Base-by-base conservation (phyloP, 2,888 invertebrate genomes). In the Seira sanloemensis region DNA sequence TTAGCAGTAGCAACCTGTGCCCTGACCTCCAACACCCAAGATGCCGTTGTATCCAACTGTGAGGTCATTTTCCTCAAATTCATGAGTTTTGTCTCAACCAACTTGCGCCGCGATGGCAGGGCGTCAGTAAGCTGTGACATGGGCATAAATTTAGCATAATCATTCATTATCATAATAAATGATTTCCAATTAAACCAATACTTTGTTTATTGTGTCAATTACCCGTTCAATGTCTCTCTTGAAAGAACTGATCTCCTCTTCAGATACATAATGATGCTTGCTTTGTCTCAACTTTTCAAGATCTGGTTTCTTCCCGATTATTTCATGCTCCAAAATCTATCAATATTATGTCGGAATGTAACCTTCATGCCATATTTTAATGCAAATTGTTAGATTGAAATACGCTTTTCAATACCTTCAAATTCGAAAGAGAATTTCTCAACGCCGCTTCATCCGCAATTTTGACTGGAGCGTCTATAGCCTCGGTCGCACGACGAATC, bases 361-460 rank as follows among this genome's bases (percentile, higher is more conserved):
- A 18, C 18, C 18, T 18, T 0, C 24, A 21, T 16, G 2, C n/a
- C 62, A 66, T 5, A 12, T 18, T 75, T 37, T 23, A 66, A 62
- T 18, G 62, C n/a, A n/a, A n/a, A n/a, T n/a, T 9, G 9, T 67
- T 19, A 67, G 23, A 67, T 67, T 24, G 50, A 12, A 75, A 66
- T 16, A 1, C 37, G 23, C 9, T 54, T 16, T 46, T 9, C 74
- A 54, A 16, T 90, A 94, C 94, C 93, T 94, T 93, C 87, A 94
- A 93, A 90, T 94, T 92, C 84, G 94, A 94, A 87, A 94, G 92
- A 66, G 94, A 92, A 83, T 94, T 93, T 88, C 93, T 92, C 73
- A 95, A 92, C 75, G 93, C 93, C 72, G 93, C 93, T 90, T 93
- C 93, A 91, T 95, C 94, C 4, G 94, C 93, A 19, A 94, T 93